Percentiles rank a stretch among this genome's conserved stretches.
These are phyloP conservation scores for Hybos culiciformis DNA, from an alignment of 2,888 invertebrate genomes.

Conservation along the genomic window DNA sequence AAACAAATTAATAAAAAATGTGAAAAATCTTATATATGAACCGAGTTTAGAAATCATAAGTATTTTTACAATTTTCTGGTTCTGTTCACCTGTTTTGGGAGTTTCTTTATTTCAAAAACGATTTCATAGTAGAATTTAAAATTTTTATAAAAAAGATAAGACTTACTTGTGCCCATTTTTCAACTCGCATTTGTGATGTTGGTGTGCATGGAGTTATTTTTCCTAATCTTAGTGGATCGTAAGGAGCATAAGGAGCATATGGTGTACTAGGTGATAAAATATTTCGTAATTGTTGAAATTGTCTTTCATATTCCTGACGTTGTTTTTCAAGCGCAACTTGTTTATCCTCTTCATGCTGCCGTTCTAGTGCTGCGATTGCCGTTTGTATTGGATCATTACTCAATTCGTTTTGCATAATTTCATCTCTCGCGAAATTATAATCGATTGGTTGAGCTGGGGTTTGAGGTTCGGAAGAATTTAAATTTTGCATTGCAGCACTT, in stretches of 20 bases:
- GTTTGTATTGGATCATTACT: slow-evolving; percentile 93
- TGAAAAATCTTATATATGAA: too few relatives aligned
- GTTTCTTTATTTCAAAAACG: too few relatives aligned
- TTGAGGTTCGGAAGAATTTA: slow-evolving; percentile 62
- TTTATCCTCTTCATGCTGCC: slow-evolving; percentile 91
- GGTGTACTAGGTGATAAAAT: slow-evolving; percentile 88
- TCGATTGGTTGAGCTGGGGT: slow-evolving; percentile 85
- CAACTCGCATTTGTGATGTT: slow-evolving; percentile 74
- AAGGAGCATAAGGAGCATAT: slow-evolving; percentile 71
- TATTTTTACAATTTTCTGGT: too few relatives aligned
- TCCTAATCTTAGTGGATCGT: slow-evolving; percentile 58
- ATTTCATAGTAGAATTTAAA: too few relatives aligned
- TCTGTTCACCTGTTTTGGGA: too few relatives aligned
- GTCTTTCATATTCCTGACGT: slow-evolving; percentile 88
- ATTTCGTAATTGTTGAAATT: slow-evolving; percentile 84
- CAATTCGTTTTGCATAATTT: slow-evolving; percentile 87
- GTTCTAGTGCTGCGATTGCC: slow-evolving; percentile 84
- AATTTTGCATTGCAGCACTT: slow-evolving; percentile 42
- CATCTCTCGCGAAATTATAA: slow-evolving; percentile 92
- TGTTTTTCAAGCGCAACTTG: slow-evolving; percentile 94
- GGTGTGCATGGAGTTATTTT: slow-evolving; percentile 76
- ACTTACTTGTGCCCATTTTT: slow-evolving; percentile 68
- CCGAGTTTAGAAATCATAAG: too few relatives aligned
- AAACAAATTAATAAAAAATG: too few relatives aligned
- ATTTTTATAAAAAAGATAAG: too few relatives aligned